Conservation (phyloP, 2,797 vertebrate genomes). For the Cossypha caffra region DNA sequence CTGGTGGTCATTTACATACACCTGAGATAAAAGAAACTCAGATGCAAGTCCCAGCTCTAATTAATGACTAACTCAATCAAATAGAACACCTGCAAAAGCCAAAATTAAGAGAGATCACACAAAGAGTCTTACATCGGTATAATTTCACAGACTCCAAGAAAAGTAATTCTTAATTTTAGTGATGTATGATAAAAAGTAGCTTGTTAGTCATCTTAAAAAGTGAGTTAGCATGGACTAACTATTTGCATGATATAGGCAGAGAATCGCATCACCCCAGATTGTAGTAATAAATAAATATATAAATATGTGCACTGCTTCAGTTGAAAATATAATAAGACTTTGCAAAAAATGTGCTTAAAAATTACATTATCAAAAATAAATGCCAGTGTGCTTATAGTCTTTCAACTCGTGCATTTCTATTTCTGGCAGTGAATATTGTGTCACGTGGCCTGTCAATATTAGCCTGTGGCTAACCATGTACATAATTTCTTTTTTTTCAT, state of each 20-base stretch:
- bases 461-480: background rate
- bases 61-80: conserved; percentile 12
- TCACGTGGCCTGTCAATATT: too few species aligned
- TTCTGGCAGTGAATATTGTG: background rate
- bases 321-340: background rate
- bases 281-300: background rate
- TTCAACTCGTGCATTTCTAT: background rate
- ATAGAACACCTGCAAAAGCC: background rate
- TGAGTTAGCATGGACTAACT: background rate
- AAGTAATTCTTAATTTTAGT: background rate
- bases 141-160: background rate
- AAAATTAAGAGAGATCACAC: background rate
- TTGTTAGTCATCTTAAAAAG: background rate
- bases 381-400: rapidly evolving
- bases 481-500: background rate
- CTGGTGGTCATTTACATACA: background rate
- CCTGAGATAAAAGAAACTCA: background rate
- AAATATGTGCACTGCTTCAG: background rate
- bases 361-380: background rate
- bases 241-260: background rate
- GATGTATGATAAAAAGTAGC: background rate
- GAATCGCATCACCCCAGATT: background rate
- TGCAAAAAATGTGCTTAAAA: background rate
- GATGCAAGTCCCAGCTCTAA: conserved; percentile 18
- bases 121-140: background rate